Percentiles rank a stretch among this genome's conserved stretches.
These are phyloP conservation scores for Erebia epiphron DNA, from an alignment of 2,888 invertebrate species.

Conservation along the genomic window DNA sequence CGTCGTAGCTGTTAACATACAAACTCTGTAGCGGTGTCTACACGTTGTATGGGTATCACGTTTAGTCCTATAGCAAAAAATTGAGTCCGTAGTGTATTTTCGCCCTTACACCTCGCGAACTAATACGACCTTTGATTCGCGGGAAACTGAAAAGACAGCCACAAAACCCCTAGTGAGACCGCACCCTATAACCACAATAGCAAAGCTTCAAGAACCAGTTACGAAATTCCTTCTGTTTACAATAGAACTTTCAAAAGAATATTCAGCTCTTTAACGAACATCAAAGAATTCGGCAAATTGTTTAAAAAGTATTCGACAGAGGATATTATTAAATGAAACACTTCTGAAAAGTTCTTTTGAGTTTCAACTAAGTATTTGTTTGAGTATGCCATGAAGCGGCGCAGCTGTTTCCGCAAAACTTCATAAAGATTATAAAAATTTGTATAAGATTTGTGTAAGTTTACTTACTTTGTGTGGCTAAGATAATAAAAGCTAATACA, in stretches of 20 bases:
- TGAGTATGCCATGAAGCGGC: slow-evolving; percentile 43
- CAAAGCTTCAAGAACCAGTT: slow-evolving; percentile 36
- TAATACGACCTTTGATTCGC: not conserved
- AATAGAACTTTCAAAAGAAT: slow-evolving; percentile 48
- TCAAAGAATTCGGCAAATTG: slow-evolving; percentile 49
- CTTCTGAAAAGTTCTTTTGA: slow-evolving; percentile 28
- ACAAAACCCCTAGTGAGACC: not conserved
- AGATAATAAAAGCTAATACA: too few relatives aligned
- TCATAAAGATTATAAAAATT: slow-evolving; percentile 37
- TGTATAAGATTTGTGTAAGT: not conserved
- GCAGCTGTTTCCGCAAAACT: slow-evolving; percentile 46
- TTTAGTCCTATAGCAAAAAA: too few relatives aligned
- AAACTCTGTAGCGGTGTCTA: too few relatives aligned
- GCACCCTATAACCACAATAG: slow-evolving; percentile 9
- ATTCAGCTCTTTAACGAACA: slow-evolving; percentile 40
- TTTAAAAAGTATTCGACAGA: slow-evolving; percentile 53
- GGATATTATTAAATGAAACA: slow-evolving; percentile 38
- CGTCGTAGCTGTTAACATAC: too few relatives aligned
- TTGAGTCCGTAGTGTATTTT: too few relatives aligned
- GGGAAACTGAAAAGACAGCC: not conserved
- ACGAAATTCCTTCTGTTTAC: slow-evolving; percentile 45
- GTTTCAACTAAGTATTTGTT: slow-evolving; percentile 39
- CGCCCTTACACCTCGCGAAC: too few relatives aligned
- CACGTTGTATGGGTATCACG: too few relatives aligned
- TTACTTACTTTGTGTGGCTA: not conserved